Conservation (phyloP, 2,113 vertebrate species). For the Casuarius casuarius region DNA sequence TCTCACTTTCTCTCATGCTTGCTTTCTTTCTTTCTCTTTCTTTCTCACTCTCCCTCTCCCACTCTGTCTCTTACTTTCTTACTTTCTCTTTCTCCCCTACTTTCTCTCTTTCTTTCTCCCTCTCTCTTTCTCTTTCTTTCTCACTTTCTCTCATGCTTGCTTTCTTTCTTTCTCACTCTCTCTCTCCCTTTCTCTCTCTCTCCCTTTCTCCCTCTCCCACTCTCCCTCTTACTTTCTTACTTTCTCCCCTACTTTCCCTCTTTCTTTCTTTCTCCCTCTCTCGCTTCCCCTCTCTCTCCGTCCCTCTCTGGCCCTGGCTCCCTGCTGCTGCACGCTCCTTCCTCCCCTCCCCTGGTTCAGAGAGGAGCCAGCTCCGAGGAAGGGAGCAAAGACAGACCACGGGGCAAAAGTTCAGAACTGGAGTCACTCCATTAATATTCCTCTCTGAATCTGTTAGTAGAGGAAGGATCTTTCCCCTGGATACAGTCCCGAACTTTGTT, state of each 20-base stretch:
- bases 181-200: too few relatives aligned
- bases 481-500: constrained; percentile 54
- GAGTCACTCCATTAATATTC: constrained; percentile 64
- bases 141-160: neutral
- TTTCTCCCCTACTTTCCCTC: neutral
- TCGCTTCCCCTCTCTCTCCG: neutral
- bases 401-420: constrained; percentile 70
- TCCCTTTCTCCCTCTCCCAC: too few relatives aligned
- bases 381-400: constrained; percentile 62
- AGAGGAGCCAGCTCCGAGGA: constrained; percentile 17
- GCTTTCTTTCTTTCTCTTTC: neutral
- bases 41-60: too few relatives aligned
- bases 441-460: constrained; percentile 44
- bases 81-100: too few relatives aligned
- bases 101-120: neutral
- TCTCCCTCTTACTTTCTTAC: too few relatives aligned
- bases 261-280: neutral
- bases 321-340: neutral
- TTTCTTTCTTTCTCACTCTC: neutral
- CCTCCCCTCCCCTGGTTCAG: constrained; percentile 16
- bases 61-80: too few relatives aligned
- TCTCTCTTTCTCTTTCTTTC: neutral
- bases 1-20: too few relatives aligned
- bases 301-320: neutral
- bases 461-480: constrained; percentile 61